phyloP scores from a whole-genome alignment of 2,888 invertebrate species.

The Monopis laevigella region DNA sequence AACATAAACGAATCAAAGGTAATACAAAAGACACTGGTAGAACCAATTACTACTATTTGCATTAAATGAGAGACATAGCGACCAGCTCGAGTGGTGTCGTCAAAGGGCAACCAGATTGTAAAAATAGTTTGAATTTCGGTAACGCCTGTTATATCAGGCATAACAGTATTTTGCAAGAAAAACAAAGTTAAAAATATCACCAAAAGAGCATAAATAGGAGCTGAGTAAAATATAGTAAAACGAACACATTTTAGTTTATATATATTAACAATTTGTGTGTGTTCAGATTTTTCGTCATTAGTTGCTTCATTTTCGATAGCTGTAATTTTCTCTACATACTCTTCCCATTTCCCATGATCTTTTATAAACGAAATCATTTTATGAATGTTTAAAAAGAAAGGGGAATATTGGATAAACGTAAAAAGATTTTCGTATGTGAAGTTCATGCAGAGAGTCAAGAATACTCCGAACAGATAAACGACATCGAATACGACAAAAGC shows the following conservation, averaged over 20 bases:
- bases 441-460: background rate
- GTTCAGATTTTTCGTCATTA: background rate
- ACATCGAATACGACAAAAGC: background rate
- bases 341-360: constrained; percentile 1
- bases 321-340: background rate
- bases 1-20: constrained; percentile 40
- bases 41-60: constrained; percentile 33
- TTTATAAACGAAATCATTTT: background rate
- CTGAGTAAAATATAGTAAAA: background rate
- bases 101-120: background rate
- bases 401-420: background rate
- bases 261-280: background rate
- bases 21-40: constrained; percentile 35
- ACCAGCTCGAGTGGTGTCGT: background rate
- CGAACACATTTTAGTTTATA: background rate
- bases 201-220: background rate
- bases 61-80: constrained; percentile 36
- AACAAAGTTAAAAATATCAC: constrained; percentile 1
- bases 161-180: background rate
- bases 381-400: background rate
- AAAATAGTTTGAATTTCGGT: background rate
- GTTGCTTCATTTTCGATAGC: background rate
- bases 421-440: background rate
- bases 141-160: background rate
- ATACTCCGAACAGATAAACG: background rate